These are phyloP conservation scores for Alca torda DNA, from an alignment of 2,797 vertebrate genomes.

Conservation along the genomic window DNA sequence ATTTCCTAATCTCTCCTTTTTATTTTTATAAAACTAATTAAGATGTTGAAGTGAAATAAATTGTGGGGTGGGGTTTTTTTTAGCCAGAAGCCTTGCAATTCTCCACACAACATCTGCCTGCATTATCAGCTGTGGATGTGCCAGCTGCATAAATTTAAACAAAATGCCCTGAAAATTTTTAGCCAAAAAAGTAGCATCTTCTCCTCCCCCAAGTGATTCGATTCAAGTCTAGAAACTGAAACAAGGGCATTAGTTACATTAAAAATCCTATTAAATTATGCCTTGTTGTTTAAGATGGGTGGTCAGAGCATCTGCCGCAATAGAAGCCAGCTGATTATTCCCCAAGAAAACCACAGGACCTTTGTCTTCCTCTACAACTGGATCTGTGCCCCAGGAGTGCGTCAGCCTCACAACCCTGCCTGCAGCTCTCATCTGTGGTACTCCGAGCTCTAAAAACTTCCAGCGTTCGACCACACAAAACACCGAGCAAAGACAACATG, in stretches of 20 bases:
- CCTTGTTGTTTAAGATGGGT: slow-evolving; percentile 26
- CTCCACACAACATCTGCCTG: slow-evolving; percentile 11
- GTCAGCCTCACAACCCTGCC: slow-evolving; percentile 19
- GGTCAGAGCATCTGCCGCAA: slow-evolving; percentile 40
- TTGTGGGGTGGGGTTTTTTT: neutral
- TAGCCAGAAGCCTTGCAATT: slow-evolving; percentile 17
- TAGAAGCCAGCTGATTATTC: slow-evolving; percentile 33
- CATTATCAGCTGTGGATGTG: slow-evolving; percentile 39
- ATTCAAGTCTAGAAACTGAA: neutral
- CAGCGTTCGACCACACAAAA: neutral
- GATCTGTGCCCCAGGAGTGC: slow-evolving; percentile 28
- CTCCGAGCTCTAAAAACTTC: neutral
- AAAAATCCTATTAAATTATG: slow-evolving; percentile 42
- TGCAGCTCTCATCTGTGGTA: neutral
- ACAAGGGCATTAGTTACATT: neutral
- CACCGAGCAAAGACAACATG: neutral
- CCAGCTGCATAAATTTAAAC: slow-evolving; percentile 40
- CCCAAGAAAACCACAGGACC: slow-evolving; percentile 52
- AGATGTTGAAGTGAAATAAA: slow-evolving; percentile 33
- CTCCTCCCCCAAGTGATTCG: neutral
- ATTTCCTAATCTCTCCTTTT: neutral
- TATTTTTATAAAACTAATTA: slow-evolving; percentile 48
- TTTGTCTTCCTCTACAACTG: slow-evolving; percentile 47
- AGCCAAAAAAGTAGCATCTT: neutral
- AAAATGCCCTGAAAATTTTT: slow-evolving; percentile 7